These are phyloP conservation scores for Champsocephalus gunnari DNA, from an alignment of 2,797 vertebrate species.

Conservation along the genomic window DNA sequence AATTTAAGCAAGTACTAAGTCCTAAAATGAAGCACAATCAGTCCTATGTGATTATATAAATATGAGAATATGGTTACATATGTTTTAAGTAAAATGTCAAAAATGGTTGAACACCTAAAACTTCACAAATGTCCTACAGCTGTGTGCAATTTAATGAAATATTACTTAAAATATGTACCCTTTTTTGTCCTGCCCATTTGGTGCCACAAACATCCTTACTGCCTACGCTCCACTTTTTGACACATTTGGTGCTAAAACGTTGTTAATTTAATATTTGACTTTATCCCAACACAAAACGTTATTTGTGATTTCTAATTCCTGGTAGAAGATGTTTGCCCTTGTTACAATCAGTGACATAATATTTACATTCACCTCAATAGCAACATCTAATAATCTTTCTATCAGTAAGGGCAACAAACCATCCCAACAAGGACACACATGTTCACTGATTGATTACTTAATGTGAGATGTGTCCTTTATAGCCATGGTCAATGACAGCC, in stretches of 20 bases:
- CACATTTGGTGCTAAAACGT: conserved; percentile 13
- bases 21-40: not conserved
- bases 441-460: conserved; percentile 16
- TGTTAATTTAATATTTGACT: not conserved
- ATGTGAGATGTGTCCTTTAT: conserved; percentile 43
- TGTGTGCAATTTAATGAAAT: not conserved
- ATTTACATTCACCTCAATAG: conserved; percentile 44
- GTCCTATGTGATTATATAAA: not conserved
- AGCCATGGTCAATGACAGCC: conserved; percentile 64
- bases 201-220: not conserved
- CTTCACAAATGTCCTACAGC: not conserved
- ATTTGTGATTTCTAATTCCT: conserved; percentile 28
- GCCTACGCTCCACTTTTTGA: not conserved
- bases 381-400: conserved; percentile 29
- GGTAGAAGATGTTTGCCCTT: conserved; percentile 60
- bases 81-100: not conserved
- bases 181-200: not conserved
- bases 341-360: conserved; percentile 51
- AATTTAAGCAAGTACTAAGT: not conserved
- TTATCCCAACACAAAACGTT: conserved; percentile 11
- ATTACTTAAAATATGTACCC: not conserved
- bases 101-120: not conserved
- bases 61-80: not conserved
- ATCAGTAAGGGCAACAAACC: conserved; percentile 48
- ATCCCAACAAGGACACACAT: conserved; percentile 45